Evolutionary conservation across 2,888 invertebrate species (phyloP), one percentile per base, ranked within the genome.

Genomic region (Mythimna vitellina): DNA sequence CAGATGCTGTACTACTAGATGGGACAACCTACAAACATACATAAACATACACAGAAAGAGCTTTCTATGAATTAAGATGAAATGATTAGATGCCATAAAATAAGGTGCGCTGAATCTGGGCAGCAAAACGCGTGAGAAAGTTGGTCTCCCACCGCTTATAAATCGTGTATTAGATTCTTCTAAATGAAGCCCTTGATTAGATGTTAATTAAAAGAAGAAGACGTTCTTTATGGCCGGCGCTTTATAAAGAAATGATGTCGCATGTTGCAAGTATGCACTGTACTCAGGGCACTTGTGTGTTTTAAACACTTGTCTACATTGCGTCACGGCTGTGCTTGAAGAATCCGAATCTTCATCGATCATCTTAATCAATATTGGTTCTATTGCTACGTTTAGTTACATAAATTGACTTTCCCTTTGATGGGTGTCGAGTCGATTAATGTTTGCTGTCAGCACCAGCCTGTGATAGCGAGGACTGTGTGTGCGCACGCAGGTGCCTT

Each of bases 131-230:
- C 93, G 93, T 95, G 95, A 93, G 95, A 96, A 95, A 93, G 92
- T 90, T 86, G 84, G 82, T 86, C 84, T 87, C 85, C 86, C 80
- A 81, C 70, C 84, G 89, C 87, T 86, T 89, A 91, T 95, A 94
- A 95, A 94, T 93, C 88, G 89, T 92, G 78, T 89, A 91, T 91
- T 90, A 83, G 89, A 89, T 89, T 90, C 87, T 83, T 91, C 89
- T 94, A 92, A 95, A 93, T 90, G 93, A 91, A 91, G 90, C 91
- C 90, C 90, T 94, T 94, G 92, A 94, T 94, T 92, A 87, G 90
- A 92, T 89, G 91, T 90, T 94, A 93, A 95, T 95, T 93, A 92
- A 93, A 86, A 92, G 90, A 89, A 92, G 88, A 92, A 94, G 89
- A 92, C 89, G 88, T 90, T 91, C 92, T 90, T 89, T 93, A 92